Conservation (phyloP, 2,888 invertebrate genomes). For the Rhingia campestris region DNA sequence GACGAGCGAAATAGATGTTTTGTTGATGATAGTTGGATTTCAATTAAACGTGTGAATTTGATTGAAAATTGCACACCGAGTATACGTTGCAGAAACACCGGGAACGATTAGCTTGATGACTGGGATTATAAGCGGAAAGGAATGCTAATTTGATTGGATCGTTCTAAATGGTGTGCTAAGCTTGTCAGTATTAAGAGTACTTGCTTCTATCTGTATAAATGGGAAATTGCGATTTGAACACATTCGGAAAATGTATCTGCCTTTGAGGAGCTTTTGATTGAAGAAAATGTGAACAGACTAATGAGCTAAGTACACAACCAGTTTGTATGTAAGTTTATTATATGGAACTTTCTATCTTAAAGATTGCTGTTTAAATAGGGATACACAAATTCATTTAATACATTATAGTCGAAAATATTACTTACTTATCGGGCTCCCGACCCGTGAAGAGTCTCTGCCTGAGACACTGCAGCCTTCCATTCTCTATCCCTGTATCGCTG, state of each 20-base stretch:
- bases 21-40: constrained; percentile 41
- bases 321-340: too few species aligned
- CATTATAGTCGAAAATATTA: too few species aligned
- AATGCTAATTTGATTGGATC: constrained; percentile 23
- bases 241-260: not conserved
- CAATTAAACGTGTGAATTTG: constrained; percentile 64
- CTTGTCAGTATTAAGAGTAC: not conserved
- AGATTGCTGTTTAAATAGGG: too few species aligned
- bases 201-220: not conserved
- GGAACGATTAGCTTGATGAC: constrained; percentile 47
- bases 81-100: constrained; percentile 7
- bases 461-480: too few species aligned
- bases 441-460: too few species aligned
- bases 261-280: not conserved
- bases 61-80: constrained; percentile 43
- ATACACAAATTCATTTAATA: too few species aligned
- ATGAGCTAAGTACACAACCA: too few species aligned
- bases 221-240: not conserved
- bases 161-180: not conserved
- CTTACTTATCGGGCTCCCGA: too few species aligned
- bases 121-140: not conserved
- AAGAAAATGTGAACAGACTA: too few species aligned
- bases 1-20: not conserved
- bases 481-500: too few species aligned
- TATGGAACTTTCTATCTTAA: too few species aligned